Percentiles rank a stretch among this genome's conserved stretches.
These are phyloP conservation scores for Psococerastis gibbosa DNA, from an alignment of 2,888 invertebrate species.

Conservation along the genomic window DNA sequence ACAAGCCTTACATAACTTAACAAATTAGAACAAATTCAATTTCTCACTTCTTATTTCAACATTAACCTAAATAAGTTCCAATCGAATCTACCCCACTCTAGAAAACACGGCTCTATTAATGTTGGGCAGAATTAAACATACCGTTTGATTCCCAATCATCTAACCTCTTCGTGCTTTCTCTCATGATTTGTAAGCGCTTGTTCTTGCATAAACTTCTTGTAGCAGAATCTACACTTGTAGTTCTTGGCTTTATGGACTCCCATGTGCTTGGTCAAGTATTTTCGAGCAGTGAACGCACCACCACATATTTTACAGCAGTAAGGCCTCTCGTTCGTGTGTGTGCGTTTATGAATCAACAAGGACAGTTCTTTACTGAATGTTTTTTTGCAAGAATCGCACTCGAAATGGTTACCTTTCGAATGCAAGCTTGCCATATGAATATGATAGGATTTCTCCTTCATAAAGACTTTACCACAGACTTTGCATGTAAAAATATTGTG, in stretches of 20 bases:
- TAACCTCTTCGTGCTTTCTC: constrained; percentile 6
- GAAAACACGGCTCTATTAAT: too few relatives aligned
- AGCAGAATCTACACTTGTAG: constrained; percentile 7
- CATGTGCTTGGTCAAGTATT: constrained; percentile 7
- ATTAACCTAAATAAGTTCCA: too few relatives aligned
- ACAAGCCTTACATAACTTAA: too few relatives aligned
- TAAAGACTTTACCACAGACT: constrained; percentile 8
- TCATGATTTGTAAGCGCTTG: constrained; percentile 6
- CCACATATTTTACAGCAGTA: constrained; percentile 2
- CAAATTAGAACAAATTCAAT: too few relatives aligned
- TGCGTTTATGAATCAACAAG: constrained; percentile 5
- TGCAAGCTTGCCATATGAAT: constrained; percentile 6
- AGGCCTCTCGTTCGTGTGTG: constrained; percentile 7
- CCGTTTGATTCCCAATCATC: constrained; percentile 4
- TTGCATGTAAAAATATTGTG: constrained; percentile 4
- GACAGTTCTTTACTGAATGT: constrained; percentile 6
- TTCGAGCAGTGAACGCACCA: constrained; percentile 4
- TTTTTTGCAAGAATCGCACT: constrained; percentile 5
- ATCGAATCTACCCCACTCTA: too few relatives aligned
- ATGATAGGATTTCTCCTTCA: constrained; percentile 9
- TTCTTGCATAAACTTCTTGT: constrained; percentile 8
- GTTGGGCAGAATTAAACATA: too few relatives aligned
- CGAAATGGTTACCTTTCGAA: constrained; percentile 5
- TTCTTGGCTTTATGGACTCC: constrained; percentile 7
- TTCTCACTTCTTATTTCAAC: too few relatives aligned